Base-by-base conservation (phyloP, 2,888 invertebrate genomes). In the Eudemis profundana region DNA sequence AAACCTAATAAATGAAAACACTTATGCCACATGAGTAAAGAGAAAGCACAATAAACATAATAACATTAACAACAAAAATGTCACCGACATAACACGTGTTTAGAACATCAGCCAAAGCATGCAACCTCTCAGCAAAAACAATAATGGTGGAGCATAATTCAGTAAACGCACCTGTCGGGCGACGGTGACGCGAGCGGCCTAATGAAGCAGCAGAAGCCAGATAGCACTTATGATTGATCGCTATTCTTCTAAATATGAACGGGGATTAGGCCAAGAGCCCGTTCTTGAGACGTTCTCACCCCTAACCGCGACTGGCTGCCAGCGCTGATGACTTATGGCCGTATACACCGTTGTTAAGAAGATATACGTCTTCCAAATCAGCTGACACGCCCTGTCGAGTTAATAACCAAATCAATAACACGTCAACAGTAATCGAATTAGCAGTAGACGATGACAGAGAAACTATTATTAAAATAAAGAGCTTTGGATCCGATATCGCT, bases 251-350 rank as follows among this genome's bases (percentile, higher is more conserved):
- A 83, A 84, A 86, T 88, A 87, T 85, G 83, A 83, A 67, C 66
- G 72, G 74, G 75, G 87, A 85, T 78, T 82, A 85, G 89, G 90
- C 87, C 90, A 91, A 89, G 90, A 85, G 68, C 83, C 69, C 63
- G 61, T 68, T 85, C 87, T 87, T 86, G 84, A 87, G 82, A 86
- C 72, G 84, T 84, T 85, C 81, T 81, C 82, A 84, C 86, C 82
- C 84, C 76, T 84, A 78, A 81, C 79, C 74, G 75, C 77, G 70
- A 69, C 67, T 70, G 74, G 74, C 74, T 89, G 89, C 89, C 89
- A 89, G 82, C 71, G 66, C 68, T 63, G 67, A 68, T 83, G 83
- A 87, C 66, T 83, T 81, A 86, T 83, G 67, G 72, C 68, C 57
- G 65, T 61, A 71, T 69, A 66, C 54, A 69, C 64, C 74, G 77